Percentiles rank a stretch among this genome's conserved stretches.
phyloP scores from a whole-genome alignment of 2,797 vertebrate species.

The Tinamus major region DNA sequence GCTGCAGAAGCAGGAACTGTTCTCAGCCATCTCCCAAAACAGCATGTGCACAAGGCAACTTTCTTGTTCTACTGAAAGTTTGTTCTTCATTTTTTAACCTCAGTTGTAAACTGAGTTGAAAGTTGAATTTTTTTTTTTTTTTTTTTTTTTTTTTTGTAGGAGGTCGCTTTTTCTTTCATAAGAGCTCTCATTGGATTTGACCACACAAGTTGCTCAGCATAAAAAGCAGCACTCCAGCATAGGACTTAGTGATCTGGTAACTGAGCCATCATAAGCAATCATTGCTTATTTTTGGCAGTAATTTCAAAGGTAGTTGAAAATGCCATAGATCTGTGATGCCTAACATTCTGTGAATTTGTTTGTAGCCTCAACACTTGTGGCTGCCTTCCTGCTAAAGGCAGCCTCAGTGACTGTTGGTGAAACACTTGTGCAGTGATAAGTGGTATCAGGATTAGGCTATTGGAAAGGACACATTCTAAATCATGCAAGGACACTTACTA shows the following conservation, averaged over 20 bases:
- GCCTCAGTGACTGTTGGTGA: background rate
- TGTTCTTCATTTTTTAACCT: background rate
- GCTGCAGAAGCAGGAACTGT: background rate
- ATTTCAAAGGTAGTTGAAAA: background rate
- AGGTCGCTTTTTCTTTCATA: background rate
- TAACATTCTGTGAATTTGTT: background rate
- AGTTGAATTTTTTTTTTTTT: background rate
- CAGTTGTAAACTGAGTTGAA: background rate
- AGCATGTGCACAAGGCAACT: background rate
- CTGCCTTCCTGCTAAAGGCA: background rate
- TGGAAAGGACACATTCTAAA: background rate
- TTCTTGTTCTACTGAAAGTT: background rate
- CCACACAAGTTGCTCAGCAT: background rate
- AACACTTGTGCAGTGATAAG: accelerated
- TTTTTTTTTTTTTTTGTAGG: background rate
- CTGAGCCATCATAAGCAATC: background rate
- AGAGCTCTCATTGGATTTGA: accelerated
- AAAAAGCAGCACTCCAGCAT: background rate
- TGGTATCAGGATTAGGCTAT: background rate
- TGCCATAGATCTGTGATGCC: background rate
- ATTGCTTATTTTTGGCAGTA: background rate
- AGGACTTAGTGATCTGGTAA: background rate
- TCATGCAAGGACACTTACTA: too few species aligned
- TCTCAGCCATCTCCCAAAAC: background rate
- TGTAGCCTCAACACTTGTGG: background rate